Percentiles rank a stretch among this genome's conserved stretches.
Conservation (phyloP, 2,113 vertebrate genomes). For the Thymallus thymallus region DNA sequence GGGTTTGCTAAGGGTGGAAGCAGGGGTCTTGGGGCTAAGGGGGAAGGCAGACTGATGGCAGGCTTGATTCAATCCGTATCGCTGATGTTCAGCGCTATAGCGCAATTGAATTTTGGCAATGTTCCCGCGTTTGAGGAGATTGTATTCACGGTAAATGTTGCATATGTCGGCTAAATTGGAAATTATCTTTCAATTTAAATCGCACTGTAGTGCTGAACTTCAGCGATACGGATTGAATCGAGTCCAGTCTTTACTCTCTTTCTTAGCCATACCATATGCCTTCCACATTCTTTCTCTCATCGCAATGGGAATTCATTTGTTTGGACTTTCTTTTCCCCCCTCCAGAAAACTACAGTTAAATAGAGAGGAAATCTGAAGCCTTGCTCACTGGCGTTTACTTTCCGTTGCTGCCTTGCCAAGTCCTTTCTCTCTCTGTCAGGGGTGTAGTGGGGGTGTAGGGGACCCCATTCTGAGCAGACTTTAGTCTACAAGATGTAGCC, state of each 20-base stretch:
- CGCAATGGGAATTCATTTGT: conserved; percentile 71
- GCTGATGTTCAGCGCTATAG: too few relatives aligned
- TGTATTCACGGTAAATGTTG: too few relatives aligned
- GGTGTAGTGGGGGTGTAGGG: background rate
- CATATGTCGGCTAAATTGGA: too few relatives aligned
- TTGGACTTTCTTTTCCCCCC: conserved; percentile 43
- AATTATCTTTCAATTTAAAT: too few relatives aligned
- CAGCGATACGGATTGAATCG: too few relatives aligned
- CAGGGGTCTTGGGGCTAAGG: conserved; percentile 12
- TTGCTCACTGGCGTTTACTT: conserved; percentile 47
- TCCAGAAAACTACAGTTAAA: conserved; percentile 54
- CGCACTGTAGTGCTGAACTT: too few relatives aligned
- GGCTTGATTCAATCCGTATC: too few relatives aligned
- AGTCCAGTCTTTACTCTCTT: conserved; percentile 24
- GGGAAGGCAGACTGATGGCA: conserved; percentile 55
- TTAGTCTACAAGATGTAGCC: conserved; percentile 11
- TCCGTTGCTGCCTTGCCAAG: conserved; percentile 47
- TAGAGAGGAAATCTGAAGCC: conserved; percentile 55
- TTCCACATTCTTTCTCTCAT: conserved; percentile 66
- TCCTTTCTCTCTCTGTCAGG: conserved; percentile 19
- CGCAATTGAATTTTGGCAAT: too few relatives aligned
- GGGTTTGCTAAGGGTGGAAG: conserved; percentile 16
- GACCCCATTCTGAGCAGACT: conserved; percentile 29
- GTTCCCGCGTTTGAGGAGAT: too few relatives aligned
- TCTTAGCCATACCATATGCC: conserved; percentile 52